A percentile compares a stretch with the other conserved stretches of the same genome.
These are phyloP conservation scores for Maccullochella peelii DNA, from an alignment of 2,113 vertebrate species.

Conservation along the genomic window DNA sequence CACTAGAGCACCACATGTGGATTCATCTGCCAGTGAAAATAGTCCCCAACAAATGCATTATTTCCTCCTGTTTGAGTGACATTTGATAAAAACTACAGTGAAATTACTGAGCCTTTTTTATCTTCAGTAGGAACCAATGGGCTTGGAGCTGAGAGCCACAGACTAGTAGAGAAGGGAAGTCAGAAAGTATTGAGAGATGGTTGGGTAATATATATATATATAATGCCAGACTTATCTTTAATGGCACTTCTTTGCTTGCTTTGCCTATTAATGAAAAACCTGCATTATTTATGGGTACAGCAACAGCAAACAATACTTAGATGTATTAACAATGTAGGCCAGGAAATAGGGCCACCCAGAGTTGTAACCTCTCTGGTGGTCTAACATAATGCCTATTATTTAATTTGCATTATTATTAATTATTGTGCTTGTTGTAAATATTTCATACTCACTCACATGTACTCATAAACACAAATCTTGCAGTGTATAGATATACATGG, in stretches of 20 bases:
- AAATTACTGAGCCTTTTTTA: too few relatives aligned
- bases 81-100: too few relatives aligned
- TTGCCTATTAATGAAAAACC: neutral
- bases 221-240: neutral
- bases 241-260: neutral
- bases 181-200: too few relatives aligned
- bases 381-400: slow-evolving; percentile 18
- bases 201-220: too few relatives aligned
- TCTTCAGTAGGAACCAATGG: too few relatives aligned
- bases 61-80: too few relatives aligned
- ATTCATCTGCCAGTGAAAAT: too few relatives aligned
- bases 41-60: too few relatives aligned
- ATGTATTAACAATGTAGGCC: slow-evolving; percentile 21
- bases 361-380: neutral
- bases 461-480: neutral
- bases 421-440: neutral
- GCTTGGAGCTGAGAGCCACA: too few relatives aligned
- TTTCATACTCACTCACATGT: neutral
- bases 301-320: neutral
- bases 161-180: too few relatives aligned
- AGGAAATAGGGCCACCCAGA: neutral
- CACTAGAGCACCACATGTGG: too few relatives aligned
- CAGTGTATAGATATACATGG: neutral
- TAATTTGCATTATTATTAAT: slow-evolving; percentile 12
- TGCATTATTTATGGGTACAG: neutral